Conservation (phyloP, 2,797 vertebrate genomes). For the Spea hammondii region DNA sequence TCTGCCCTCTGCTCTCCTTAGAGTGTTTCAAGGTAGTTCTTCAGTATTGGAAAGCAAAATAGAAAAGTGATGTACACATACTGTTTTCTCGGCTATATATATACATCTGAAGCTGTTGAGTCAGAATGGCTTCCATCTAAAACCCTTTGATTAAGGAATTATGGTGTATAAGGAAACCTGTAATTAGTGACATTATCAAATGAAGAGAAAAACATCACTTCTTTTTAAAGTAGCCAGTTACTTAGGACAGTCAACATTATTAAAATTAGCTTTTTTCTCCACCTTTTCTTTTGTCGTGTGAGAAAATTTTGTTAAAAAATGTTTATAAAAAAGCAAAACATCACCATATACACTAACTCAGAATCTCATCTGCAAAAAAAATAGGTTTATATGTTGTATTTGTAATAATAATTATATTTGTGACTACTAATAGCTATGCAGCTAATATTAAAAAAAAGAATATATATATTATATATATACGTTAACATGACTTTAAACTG, state of each 20-base stretch:
- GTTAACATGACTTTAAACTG: too few species aligned
- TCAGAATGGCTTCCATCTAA: not conserved
- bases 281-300: too few species aligned
- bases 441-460: too few species aligned
- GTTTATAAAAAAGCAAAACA: too few species aligned
- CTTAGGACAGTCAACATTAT: conserved; percentile 24
- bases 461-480: too few species aligned
- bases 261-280: not conserved
- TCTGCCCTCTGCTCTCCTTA: not conserved
- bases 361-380: too few species aligned
- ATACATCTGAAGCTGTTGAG: conserved; percentile 2
- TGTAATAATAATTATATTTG: too few species aligned
- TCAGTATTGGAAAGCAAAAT: not conserved
- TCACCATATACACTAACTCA: too few species aligned
- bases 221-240: conserved; percentile 5
- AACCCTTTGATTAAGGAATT: conserved; percentile 23
- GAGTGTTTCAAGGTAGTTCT: not conserved
- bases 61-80: not conserved
- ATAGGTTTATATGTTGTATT: too few species aligned
- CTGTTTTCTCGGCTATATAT: conserved; percentile 20
- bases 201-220: not conserved
- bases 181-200: conserved; percentile 15
- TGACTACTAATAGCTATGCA: too few species aligned
- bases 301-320: too few species aligned
- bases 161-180: conserved; percentile 18